Conservation (phyloP, 2,113 vertebrate genomes). For the Phylloscopus trochiloides region DNA sequence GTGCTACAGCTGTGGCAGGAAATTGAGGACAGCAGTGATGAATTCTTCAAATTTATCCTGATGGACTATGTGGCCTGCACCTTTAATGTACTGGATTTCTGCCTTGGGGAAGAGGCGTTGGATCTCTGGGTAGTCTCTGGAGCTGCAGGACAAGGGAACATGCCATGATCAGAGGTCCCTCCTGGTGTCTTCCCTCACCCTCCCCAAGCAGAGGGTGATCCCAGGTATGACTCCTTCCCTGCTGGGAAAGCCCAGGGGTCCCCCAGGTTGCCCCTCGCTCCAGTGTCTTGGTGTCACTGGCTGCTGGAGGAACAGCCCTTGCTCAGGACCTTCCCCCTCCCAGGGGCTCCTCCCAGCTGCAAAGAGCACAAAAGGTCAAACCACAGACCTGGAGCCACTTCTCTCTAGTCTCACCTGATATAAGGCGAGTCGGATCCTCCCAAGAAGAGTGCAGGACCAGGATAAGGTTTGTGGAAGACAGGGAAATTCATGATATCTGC, state of each 20-base stretch:
- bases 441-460: constrained; percentile 87
- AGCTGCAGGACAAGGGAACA: constrained; percentile 65
- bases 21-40: constrained; percentile 81
- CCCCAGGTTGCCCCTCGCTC: accelerated
- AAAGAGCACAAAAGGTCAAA: not conserved
- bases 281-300: accelerated
- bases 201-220: not conserved
- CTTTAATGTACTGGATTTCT: constrained; percentile 82
- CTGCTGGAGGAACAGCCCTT: not conserved
- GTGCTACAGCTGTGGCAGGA: constrained; percentile 65
- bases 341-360: not conserved
- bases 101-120: constrained; percentile 84
- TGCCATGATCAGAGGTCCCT: not conserved
- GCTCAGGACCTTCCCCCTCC: not conserved
- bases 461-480: constrained; percentile 70
- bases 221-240: not conserved
- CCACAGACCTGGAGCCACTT: accelerated
- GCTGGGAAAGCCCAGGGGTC: not conserved
- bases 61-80: constrained; percentile 90
- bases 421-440: constrained; percentile 87
- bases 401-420: constrained; percentile 79
- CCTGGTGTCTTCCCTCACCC: not conserved
- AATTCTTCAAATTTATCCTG: constrained; percentile 89
- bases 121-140: constrained; percentile 85
- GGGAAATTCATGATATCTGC: constrained; percentile 85